These are phyloP conservation scores for Harpalus rufipes DNA, from an alignment of 2,888 invertebrate genomes.

Conservation along the genomic window DNA sequence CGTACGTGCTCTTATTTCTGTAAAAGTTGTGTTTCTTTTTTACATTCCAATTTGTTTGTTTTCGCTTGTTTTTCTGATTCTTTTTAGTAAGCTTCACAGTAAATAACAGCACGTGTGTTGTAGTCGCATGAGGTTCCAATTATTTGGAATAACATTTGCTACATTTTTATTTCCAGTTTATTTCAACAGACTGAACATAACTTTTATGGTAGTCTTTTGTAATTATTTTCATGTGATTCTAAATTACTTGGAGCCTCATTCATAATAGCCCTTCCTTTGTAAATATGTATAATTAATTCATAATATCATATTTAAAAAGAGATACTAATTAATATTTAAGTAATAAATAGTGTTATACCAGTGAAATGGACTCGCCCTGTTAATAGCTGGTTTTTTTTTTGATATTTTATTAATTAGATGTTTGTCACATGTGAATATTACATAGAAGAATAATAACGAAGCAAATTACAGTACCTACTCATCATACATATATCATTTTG, in stretches of 20 bases:
- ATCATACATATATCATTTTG: conserved; percentile 21
- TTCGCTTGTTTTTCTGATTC: conserved; percentile 8
- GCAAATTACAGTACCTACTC: conserved; percentile 28
- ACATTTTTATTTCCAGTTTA: conserved; percentile 26
- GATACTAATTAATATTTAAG: conserved; percentile 60
- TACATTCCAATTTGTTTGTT: conserved; percentile 32
- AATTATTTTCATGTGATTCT: conserved; percentile 7
- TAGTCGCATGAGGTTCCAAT: conserved; percentile 48
- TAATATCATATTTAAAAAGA: conserved; percentile 55
- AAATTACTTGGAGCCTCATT: conserved; percentile 27
- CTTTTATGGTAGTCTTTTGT: conserved; percentile 2
- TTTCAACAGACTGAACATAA: conserved; percentile 15
- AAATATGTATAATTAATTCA: conserved; percentile 65
- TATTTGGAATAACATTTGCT: conserved; percentile 23
- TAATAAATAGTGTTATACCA: conserved; percentile 57
- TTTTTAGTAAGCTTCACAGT: conserved; percentile 42
- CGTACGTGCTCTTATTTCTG: conserved; percentile 48
- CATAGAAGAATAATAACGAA: conserved; percentile 44
- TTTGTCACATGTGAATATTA: conserved; percentile 48
- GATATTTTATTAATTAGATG: conserved; percentile 55
- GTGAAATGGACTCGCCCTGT: conserved; percentile 57
- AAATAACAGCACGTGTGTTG: conserved; percentile 60
- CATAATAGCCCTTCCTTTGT: conserved; percentile 40
- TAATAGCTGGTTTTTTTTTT: conserved; percentile 41
- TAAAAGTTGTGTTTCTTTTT: conserved; percentile 36